Evolutionary conservation across 2,113 vertebrate genomes (phyloP).

Genomic region (Cnemophilus loriae): DNA sequence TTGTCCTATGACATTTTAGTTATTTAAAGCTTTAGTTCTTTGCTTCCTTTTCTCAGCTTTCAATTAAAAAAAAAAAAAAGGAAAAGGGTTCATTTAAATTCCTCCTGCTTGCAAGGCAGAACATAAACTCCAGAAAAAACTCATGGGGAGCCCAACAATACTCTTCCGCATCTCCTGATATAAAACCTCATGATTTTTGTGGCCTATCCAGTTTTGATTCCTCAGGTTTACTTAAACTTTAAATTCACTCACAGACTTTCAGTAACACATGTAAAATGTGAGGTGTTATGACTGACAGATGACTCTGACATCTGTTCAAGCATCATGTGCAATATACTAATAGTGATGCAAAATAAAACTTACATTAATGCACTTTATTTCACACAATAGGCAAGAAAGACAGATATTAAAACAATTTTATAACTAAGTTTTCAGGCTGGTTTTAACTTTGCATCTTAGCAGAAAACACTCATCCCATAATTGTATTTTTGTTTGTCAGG

Average conservation of each 20-base stretch:
- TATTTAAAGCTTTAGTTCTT: not conserved
- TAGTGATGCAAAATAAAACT: not conserved
- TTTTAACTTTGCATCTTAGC: not conserved
- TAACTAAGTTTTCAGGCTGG: not conserved
- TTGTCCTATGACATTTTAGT: not conserved
- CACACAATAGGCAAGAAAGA: not conserved
- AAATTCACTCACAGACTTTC: not conserved
- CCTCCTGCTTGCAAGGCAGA: not conserved
- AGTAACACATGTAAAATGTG: not conserved
- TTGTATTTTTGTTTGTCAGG: not conserved
- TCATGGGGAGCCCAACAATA: rapidly evolving
- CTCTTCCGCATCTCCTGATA: not conserved
- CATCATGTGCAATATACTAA: not conserved
- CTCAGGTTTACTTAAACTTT: not conserved
- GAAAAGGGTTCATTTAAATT: not conserved
- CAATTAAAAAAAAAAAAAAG: not conserved
- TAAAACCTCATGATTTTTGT: not conserved
- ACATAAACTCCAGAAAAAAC: not conserved
- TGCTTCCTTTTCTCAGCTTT: not conserved
- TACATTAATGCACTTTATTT: not conserved
- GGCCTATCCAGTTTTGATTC: not conserved
- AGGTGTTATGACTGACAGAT: not conserved
- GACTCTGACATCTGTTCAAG: not conserved
- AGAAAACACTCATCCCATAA: not conserved
- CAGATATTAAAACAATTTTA: not conserved